Evolutionary conservation across 2,888 invertebrate genomes (phyloP), one percentile per base, ranked within the genome.

Genomic region (Prosapia bicincta): DNA sequence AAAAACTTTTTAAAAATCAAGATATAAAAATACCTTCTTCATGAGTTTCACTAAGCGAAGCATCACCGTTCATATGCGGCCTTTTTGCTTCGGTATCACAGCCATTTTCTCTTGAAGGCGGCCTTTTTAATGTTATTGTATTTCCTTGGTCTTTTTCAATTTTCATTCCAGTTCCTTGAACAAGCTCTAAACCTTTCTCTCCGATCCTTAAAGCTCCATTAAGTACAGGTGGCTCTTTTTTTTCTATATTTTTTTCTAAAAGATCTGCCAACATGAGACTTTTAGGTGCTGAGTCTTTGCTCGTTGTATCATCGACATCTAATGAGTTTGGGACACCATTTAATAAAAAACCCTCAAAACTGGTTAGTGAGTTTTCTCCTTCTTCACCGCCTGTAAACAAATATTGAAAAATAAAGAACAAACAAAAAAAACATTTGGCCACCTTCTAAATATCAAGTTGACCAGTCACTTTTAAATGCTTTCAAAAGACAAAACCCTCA

Each of bases 211-310:
- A 82, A 80, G 81, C 86, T 3, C 90, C 90, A 82, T 90, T 90
- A 81, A 89, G 82, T 66, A 89, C 84, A 1, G 85, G 85, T 0
- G 88, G 87, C 73, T 89, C 89, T 76, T 88, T 89, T 69, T 83
- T 82, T 25, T 89, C 89, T 13, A 89, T 87, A 83, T 93, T 94
- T 82, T 93, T 91, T 83, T 96, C 95, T 3, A 96, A 86, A 71
- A 95, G 85, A 83, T 95, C 95, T 0, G 94, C 94, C 68, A 95
- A 86, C 92, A 95, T 93, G 71, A 89, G 87, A 87, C 85, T 93
- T 92, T 83, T 85, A 6, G 80, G 76, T 3, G 78, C 67, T n/a
- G 79, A 67, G 24, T 80, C 79, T 65, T 79, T 80, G 9, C 74
- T 77, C 15, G 73, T 76, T 26, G 85, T 86, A 65, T 86, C 86